Percentiles rank a stretch among this genome's conserved stretches.
phyloP scores from a whole-genome alignment of 2,113 vertebrate species.

The Pristiophorus japonicus region DNA sequence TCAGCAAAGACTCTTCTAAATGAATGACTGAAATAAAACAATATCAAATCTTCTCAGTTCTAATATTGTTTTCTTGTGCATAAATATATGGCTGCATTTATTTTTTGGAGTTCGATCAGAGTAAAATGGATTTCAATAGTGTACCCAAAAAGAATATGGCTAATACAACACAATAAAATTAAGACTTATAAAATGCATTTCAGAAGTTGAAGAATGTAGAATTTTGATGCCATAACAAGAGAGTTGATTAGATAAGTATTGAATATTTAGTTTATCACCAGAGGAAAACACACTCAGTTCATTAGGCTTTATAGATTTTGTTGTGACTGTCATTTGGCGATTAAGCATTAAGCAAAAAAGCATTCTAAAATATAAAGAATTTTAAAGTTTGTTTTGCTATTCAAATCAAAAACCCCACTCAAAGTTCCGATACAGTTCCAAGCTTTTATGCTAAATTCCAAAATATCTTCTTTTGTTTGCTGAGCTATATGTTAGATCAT shows the following conservation, averaged over 20 bases:
- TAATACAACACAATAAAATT: neutral
- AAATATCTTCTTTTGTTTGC: neutral
- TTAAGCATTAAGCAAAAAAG: slow-evolving; percentile 1
- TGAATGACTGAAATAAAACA: neutral
- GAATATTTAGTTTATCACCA: slow-evolving; percentile 25
- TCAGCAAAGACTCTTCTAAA: neutral
- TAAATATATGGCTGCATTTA: neutral
- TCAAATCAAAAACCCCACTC: neutral
- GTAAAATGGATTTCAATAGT: neutral
- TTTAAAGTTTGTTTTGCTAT: neutral
- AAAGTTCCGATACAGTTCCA: neutral
- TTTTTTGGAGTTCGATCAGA: neutral
- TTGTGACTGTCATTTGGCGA: slow-evolving; percentile 22
- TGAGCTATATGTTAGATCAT: slow-evolving; percentile 42
- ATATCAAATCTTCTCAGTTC: neutral
- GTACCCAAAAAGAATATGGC: neutral
- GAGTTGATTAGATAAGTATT: slow-evolving; percentile 10
- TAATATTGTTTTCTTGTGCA: neutral
- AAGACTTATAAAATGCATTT: neutral
- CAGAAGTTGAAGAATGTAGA: slow-evolving; percentile 19
- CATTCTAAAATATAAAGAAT: neutral
- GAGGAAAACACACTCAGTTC: neutral
- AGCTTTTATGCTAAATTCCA: neutral
- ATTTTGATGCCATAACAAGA: neutral
- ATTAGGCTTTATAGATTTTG: slow-evolving; percentile 30